A percentile compares a stretch with the other conserved stretches of the same genome.
phyloP scores from a whole-genome alignment of 2,113 vertebrate genomes.

The Microcebus murinus region DNA sequence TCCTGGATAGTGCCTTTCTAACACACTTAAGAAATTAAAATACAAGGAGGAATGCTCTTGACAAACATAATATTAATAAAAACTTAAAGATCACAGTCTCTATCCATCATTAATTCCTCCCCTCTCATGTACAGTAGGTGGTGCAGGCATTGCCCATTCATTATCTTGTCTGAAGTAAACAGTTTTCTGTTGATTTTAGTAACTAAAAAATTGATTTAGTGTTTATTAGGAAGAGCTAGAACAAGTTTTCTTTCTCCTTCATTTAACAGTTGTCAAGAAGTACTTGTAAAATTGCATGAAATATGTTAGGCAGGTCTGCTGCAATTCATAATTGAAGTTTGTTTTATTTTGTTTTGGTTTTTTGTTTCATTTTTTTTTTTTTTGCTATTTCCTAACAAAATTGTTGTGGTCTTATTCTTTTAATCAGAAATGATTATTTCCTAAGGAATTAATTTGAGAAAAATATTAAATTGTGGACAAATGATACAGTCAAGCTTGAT shows the following conservation, averaged over 20 bases:
- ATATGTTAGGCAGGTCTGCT: not conserved
- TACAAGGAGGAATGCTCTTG: not conserved
- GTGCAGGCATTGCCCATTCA: fast-evolving
- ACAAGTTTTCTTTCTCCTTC: constrained; percentile 18
- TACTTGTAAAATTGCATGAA: constrained; percentile 46
- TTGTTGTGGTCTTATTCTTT: not conserved
- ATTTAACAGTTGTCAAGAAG: constrained; percentile 52
- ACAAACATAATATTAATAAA: not conserved
- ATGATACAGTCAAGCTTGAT: not conserved
- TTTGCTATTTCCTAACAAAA: not conserved
- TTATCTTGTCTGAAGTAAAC: not conserved
- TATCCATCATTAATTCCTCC: constrained; percentile 7
- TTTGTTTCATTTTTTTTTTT: not conserved
- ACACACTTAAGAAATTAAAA: not conserved
- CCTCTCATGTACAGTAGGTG: not conserved
- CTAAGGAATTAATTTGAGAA: constrained; percentile 3
- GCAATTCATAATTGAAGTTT: constrained; percentile 20
- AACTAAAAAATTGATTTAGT: not conserved
- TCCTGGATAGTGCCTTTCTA: not conserved
- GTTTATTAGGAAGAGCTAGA: not conserved
- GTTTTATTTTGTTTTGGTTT: not conserved
- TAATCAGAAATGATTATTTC: not conserved
- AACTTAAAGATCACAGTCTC: not conserved
- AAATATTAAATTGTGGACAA: constrained; percentile 19
- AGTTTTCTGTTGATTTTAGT: not conserved